Conservation (phyloP, 23 tunicate species). For the Halocynthia aurantium region DNA sequence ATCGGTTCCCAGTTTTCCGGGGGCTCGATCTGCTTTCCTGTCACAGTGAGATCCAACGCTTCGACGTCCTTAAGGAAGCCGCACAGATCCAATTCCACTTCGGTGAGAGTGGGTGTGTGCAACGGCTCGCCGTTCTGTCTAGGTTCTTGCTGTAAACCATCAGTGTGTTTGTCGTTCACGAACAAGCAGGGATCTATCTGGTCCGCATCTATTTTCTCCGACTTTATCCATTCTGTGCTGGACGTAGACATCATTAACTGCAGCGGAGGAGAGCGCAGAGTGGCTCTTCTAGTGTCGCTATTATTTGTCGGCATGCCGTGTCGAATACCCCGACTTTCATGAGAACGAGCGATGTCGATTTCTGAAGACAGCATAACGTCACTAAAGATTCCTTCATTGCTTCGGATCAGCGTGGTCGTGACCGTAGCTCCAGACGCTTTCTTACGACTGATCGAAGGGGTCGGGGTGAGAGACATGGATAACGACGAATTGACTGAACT, state of each 20-base stretch:
- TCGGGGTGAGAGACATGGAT: conserved; percentile 12
- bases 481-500: conserved; percentile 27
- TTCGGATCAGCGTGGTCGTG: not conserved
- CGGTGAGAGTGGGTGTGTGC: conserved; percentile 19
- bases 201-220: not conserved
- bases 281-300: no score
- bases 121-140: conserved; percentile 3
- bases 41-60: conserved; percentile 64
- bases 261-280: not conserved
- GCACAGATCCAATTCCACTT: conserved; percentile 3
- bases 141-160: not conserved
- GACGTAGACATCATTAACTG: not conserved
- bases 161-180: not conserved
- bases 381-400: conserved; percentile 9
- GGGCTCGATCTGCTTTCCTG: conserved; percentile 49
- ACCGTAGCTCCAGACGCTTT: conserved; percentile 1
- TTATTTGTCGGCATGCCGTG: no score
- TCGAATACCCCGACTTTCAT: no score
- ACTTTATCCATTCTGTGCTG: not conserved
- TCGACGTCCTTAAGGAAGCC: conserved; percentile 41
- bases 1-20: conserved; percentile 65
- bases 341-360: no score
- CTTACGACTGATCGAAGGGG: not conserved
- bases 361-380: conserved; percentile 26
- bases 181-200: conserved; percentile 3